Conservation (phyloP, 2,888 invertebrate genomes). For the Lamellibrachia columna region DNA sequence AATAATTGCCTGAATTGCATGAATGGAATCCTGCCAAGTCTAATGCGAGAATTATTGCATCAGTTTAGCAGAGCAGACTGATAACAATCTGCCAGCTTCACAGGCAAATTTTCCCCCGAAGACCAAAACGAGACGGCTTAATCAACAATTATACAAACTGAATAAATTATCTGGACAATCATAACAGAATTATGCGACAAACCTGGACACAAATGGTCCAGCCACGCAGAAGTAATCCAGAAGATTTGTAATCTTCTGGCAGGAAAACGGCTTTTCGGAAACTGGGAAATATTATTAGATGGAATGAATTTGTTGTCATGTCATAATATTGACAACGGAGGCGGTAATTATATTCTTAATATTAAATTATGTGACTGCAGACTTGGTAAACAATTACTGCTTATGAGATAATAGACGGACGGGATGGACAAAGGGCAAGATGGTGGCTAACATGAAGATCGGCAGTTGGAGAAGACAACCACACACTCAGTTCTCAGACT, state of each 20-base stretch:
- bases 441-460: neutral
- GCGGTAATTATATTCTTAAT: neutral
- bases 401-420: neutral
- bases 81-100: neutral
- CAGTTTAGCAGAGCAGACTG: neutral
- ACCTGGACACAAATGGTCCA: neutral
- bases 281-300: neutral
- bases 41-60: neutral
- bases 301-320: neutral
- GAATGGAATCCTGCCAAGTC: neutral
- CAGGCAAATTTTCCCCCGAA: neutral
- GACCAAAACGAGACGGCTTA: neutral
- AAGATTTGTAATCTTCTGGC: constrained; percentile 6
- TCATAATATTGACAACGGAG: neutral
- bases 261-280: neutral
- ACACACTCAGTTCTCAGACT: neutral
- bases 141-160: constrained; percentile 16
- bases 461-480: neutral
- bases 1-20: neutral
- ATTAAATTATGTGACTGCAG: neutral
- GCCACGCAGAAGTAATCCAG: neutral
- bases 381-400: neutral
- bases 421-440: neutral
- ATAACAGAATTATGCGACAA: constrained; percentile 6
- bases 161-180: constrained; percentile 16